Conservation (phyloP, 37 sponge, comb jelly and placozoan species). For the Ianthella basta region DNA sequence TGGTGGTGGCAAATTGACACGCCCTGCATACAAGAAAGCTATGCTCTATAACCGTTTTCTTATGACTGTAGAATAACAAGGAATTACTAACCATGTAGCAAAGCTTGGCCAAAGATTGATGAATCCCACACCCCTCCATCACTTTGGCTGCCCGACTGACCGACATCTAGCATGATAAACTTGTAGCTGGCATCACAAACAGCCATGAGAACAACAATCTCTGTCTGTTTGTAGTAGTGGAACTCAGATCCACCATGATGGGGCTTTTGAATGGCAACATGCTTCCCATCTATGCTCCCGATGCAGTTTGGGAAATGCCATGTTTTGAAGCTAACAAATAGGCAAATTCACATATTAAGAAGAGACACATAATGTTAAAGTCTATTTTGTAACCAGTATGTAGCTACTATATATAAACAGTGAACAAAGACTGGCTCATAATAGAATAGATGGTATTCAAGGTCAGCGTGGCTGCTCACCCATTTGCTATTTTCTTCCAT, state of each 20-base stretch:
- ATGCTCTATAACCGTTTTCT: too few relatives aligned
- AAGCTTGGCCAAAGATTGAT: conserved; percentile 27
- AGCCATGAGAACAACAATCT: conserved; percentile 51
- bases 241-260: conserved; percentile 36
- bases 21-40: too few relatives aligned
- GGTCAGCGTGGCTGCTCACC: too few relatives aligned
- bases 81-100: conserved; percentile 10
- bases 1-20: too few relatives aligned
- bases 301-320: conserved; percentile 60
- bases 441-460: too few relatives aligned
- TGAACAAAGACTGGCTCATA: too few relatives aligned
- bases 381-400: too few relatives aligned
- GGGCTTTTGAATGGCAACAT: conserved; percentile 57
- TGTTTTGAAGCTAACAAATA: too few relatives aligned
- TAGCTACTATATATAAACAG: too few relatives aligned
- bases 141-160: conserved; percentile 8
- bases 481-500: conserved; percentile 25
- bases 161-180: conserved; percentile 41
- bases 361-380: too few relatives aligned
- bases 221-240: conserved; percentile 43
- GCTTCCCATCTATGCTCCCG: conserved; percentile 51
- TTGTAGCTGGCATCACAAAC: conserved; percentile 49
- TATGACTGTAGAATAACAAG: neutral
- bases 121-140: conserved; percentile 34
- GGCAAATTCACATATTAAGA: too few relatives aligned